These are phyloP conservation scores for Metellina segmentata DNA, from an alignment of 2,888 invertebrate genomes.

Conservation along the genomic window DNA sequence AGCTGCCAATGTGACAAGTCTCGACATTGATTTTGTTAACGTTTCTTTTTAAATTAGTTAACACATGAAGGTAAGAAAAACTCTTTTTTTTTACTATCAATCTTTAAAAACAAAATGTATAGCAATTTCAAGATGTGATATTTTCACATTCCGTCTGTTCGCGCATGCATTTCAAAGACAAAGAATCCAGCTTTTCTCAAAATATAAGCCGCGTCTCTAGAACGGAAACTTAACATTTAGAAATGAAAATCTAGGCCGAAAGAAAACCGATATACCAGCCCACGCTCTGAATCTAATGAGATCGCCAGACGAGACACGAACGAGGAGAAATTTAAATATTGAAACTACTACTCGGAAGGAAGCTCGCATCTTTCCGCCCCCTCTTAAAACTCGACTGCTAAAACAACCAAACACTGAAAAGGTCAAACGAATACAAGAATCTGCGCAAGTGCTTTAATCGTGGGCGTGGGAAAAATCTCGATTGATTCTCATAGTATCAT, in stretches of 20 bases:
- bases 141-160: too few species aligned
- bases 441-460: conserved; percentile 69
- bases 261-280: not conserved
- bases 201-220: too few species aligned
- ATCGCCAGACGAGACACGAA: conserved; percentile 19
- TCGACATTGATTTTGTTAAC: too few species aligned
- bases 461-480: conserved; percentile 47
- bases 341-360: conserved; percentile 1
- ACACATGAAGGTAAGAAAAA: too few species aligned
- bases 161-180: too few species aligned
- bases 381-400: conserved; percentile 20
- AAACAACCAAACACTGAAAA: conserved; percentile 48
- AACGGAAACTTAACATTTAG: not conserved
- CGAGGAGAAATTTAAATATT: conserved; percentile 39
- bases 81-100: too few species aligned
- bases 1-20: too few species aligned
- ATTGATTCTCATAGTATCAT: conserved; percentile 20
- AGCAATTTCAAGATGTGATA: too few species aligned
- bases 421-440: conserved; percentile 68
- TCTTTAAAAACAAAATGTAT: too few species aligned
- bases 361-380: conserved; percentile 16
- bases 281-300: not conserved
- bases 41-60: too few species aligned
- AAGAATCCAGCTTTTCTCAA: too few species aligned
- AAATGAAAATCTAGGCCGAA: not conserved